Evolutionary conservation across 1,140 invertebrate species (phyloP).

Genomic region (Leptestheria dahalacensis): DNA sequence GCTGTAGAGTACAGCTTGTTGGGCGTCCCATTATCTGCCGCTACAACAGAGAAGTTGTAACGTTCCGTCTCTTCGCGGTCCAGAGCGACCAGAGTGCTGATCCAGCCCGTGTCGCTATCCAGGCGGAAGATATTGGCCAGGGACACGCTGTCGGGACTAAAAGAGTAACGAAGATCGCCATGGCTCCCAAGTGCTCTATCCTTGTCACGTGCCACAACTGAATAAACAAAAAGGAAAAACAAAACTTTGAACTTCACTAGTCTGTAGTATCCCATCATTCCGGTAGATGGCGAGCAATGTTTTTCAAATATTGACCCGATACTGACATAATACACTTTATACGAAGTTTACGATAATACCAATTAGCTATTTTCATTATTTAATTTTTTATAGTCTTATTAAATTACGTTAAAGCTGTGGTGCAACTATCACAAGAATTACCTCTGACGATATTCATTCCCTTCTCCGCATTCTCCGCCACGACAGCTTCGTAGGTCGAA

Average conservation of each 20-base stretch:
- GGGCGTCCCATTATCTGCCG: conserved; percentile 63
- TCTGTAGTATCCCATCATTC: too few species aligned
- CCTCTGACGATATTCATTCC: conserved; percentile 57
- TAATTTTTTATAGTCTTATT: too few species aligned
- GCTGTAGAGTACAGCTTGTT: conserved; percentile 49
- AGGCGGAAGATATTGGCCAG: conserved; percentile 60
- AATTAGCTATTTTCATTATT: too few species aligned
- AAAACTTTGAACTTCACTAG: too few species aligned
- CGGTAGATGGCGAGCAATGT: too few species aligned
- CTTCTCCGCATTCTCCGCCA: conserved; percentile 69
- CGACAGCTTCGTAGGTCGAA: conserved; percentile 51
- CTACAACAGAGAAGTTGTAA: conserved; percentile 59
- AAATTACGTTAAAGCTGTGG: not conserved
- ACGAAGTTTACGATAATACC: too few species aligned
- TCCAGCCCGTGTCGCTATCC: conserved; percentile 70
- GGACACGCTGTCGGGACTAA: conserved; percentile 36
- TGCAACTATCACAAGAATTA: conserved; percentile 19
- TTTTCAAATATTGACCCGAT: too few species aligned
- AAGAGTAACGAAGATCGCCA: conserved; percentile 61
- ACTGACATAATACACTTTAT: too few species aligned
- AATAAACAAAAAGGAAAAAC: conserved; percentile 22
- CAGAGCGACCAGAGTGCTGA: conserved; percentile 52
- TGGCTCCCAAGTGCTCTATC: conserved; percentile 55
- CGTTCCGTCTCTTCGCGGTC: conserved; percentile 63
- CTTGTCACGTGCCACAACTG: conserved; percentile 61